A percentile compares a stretch with the other conserved stretches of the same genome.
Evolutionary conservation across 1,140 invertebrate genomes (phyloP).

Genomic region (Scaptomyza montana): DNA sequence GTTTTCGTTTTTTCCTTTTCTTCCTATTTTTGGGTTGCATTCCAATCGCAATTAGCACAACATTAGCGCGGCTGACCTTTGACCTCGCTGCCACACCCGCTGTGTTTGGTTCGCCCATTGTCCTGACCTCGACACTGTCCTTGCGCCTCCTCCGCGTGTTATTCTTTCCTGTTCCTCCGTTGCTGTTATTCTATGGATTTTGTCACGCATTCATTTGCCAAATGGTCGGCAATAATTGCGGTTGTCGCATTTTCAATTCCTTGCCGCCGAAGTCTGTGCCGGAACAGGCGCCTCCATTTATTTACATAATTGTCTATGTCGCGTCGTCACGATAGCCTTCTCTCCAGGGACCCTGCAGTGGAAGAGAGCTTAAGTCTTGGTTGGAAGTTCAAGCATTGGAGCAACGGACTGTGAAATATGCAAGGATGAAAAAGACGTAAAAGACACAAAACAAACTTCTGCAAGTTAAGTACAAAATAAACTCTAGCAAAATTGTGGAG

Average conservation of each 20-base stretch:
- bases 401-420: constrained; percentile 20
- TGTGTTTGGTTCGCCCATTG: constrained; percentile 42
- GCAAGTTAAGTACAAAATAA: background rate
- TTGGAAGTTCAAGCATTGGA: background rate
- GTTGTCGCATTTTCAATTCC: constrained; percentile 64
- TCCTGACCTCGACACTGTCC: constrained; percentile 58
- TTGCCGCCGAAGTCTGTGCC: constrained; percentile 35
- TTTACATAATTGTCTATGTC: constrained; percentile 80
- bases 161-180: constrained; percentile 16
- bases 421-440: constrained; percentile 16
- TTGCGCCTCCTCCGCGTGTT: constrained; percentile 42
- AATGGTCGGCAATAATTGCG: constrained; percentile 76
- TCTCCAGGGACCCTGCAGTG: constrained; percentile 12
- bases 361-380: background rate
- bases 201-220: constrained; percentile 76
- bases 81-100: constrained; percentile 75
- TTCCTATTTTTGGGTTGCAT: constrained; percentile 22
- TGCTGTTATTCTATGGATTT: constrained; percentile 52
- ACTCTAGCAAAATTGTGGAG: background rate
- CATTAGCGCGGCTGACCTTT: constrained; percentile 78
- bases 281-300: constrained; percentile 69
- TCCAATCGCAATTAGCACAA: constrained; percentile 75
- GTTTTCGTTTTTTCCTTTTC: background rate
- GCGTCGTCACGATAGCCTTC: constrained; percentile 49
- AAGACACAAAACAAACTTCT: constrained; percentile 8